These are phyloP conservation scores for Pseudomyrmex dendroicus DNA, from an alignment of 1,140 invertebrate species.

Conservation along the genomic window DNA sequence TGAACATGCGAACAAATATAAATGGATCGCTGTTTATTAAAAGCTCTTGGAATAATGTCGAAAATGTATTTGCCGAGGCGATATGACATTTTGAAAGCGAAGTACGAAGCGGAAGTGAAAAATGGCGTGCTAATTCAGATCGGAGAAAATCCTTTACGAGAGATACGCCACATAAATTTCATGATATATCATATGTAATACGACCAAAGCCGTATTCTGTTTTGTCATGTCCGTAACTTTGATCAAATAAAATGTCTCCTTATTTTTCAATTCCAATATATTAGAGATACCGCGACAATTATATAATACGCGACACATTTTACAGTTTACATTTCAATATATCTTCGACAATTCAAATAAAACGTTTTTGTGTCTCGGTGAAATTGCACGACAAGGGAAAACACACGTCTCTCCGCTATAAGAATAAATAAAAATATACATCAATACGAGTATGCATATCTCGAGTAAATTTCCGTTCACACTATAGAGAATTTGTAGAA, in stretches of 20 bases:
- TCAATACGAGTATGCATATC: too few species aligned
- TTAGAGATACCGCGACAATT: too few species aligned
- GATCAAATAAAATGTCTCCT: slow-evolving; percentile 18
- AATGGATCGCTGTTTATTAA: slow-evolving; percentile 47
- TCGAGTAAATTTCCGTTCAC: too few species aligned
- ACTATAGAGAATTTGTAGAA: too few species aligned
- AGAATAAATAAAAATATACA: too few species aligned
- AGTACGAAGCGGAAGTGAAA: slow-evolving; percentile 26
- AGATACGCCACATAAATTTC: slow-evolving; percentile 33
- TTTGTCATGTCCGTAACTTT: too few species aligned
- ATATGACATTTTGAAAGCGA: slow-evolving; percentile 47
- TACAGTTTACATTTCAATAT: slow-evolving; percentile 1
- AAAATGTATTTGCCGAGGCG: slow-evolving; percentile 22
- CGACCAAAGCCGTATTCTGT: slow-evolving; percentile 5
- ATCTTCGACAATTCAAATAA: too few species aligned
- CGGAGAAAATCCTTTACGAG: slow-evolving; percentile 9
- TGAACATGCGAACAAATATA: slow-evolving; percentile 9
- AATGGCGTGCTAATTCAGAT: slow-evolving; percentile 43
- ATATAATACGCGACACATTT: background rate
- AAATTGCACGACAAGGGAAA: too few species aligned
- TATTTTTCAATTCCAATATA: too few species aligned
- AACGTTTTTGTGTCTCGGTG: too few species aligned
- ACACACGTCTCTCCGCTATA: too few species aligned
- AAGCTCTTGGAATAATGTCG: slow-evolving; percentile 18
- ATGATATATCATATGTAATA: background rate